phyloP scores from a whole-genome alignment of 2,888 invertebrate genomes.

The Anthophora plumipes region DNA sequence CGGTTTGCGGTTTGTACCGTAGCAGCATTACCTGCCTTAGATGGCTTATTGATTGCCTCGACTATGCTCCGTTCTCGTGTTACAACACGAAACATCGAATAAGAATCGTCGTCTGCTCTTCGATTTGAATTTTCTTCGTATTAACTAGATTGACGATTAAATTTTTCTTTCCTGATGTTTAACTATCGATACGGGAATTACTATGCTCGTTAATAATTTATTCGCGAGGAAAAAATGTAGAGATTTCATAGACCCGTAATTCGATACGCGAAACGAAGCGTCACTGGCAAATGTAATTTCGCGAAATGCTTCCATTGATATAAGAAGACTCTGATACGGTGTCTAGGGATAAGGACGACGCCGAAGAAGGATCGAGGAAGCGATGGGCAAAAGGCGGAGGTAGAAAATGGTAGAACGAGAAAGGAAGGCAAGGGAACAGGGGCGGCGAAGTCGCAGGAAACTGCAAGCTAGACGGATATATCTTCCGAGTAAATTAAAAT shows the following conservation, averaged over 20 bases:
- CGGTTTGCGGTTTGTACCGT: slow-evolving; percentile 71
- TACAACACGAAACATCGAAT: slow-evolving; percentile 63
- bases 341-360: slow-evolving; percentile 66
- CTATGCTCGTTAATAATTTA: slow-evolving; percentile 34
- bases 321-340: slow-evolving; percentile 75
- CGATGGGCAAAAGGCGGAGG: slow-evolving; percentile 41
- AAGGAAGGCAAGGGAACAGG: slow-evolving; percentile 40
- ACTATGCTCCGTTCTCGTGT: slow-evolving; percentile 58
- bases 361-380: slow-evolving; percentile 24
- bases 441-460: slow-evolving; percentile 69
- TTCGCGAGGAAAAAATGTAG: slow-evolving; percentile 14
- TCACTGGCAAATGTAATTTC: slow-evolving; percentile 79
- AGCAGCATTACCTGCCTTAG: slow-evolving; percentile 70
- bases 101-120: slow-evolving; percentile 34
- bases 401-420: slow-evolving; percentile 30
- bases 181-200: slow-evolving; percentile 30
- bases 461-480: slow-evolving; percentile 81
- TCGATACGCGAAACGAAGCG: slow-evolving; percentile 61
- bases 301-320: slow-evolving; percentile 81
- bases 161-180: slow-evolving; percentile 4
- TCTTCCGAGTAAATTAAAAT: slow-evolving; percentile 82
- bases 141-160: background rate
- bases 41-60: slow-evolving; percentile 75
- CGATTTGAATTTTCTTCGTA: background rate
- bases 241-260: slow-evolving; percentile 50